A percentile compares a stretch with the other conserved stretches of the same genome.
These are phyloP conservation scores for Lydus trimaculatus DNA, from an alignment of 2,888 invertebrate genomes.

Conservation along the genomic window DNA sequence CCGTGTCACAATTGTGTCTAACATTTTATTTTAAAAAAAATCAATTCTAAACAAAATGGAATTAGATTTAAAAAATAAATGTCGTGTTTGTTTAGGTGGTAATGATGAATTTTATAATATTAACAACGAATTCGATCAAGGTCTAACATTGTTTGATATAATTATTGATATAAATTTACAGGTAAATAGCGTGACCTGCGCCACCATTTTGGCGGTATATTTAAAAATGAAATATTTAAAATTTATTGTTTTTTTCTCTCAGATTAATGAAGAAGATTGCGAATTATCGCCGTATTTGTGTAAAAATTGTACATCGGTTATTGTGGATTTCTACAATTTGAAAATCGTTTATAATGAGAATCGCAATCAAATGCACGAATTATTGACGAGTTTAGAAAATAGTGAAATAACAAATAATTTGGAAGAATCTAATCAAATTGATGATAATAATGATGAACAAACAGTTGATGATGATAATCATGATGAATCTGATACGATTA, in stretches of 20 bases:
- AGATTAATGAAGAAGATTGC: conserved; percentile 17
- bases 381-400: conserved; percentile 15
- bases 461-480: neutral
- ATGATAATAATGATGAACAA: conserved; percentile 4
- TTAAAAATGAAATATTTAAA: neutral
- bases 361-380: conserved; percentile 24
- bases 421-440: conserved; percentile 7
- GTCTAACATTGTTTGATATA: conserved; percentile 28
- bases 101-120: conserved; percentile 29
- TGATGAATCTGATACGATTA: neutral
- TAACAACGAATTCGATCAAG: conserved; percentile 31
- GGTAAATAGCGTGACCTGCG: conserved; percentile 18
- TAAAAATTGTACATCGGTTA: conserved; percentile 34
- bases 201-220: neutral
- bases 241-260: neutral
- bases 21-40: neutral
- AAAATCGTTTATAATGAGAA: conserved; percentile 35
- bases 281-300: conserved; percentile 32
- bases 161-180: conserved; percentile 26
- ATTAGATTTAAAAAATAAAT: conserved; percentile 31
- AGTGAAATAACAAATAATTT: neutral
- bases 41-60: conserved; percentile 16
- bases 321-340: conserved; percentile 37
- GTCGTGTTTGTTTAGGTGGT: conserved; percentile 30
- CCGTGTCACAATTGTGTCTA: conserved; percentile 5